These are phyloP conservation scores for Cossypha dichroa DNA, from an alignment of 2,797 vertebrate species.

Conservation along the genomic window DNA sequence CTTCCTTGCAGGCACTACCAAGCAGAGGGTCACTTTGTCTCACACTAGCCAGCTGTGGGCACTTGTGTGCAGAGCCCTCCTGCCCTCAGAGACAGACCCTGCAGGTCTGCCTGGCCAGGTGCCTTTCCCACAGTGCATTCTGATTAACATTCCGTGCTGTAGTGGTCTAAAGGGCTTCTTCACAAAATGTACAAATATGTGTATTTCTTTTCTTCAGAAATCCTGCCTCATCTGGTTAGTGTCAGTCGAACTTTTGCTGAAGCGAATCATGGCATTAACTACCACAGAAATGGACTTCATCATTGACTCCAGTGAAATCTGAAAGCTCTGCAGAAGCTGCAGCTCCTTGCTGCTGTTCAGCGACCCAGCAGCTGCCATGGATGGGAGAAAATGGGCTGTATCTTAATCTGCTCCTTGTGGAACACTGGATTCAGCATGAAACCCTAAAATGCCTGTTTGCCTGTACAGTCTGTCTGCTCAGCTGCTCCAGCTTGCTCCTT, in stretches of 20 bases:
- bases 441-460: not conserved
- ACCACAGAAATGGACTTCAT: not conserved
- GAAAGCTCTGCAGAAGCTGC: not conserved
- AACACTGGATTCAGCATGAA: not conserved
- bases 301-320: not conserved
- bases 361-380: not conserved
- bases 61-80: not conserved
- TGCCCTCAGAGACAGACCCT: not conserved
- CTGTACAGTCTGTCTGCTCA: not conserved
- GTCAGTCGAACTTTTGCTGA: not conserved
- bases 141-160: not conserved
- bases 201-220: not conserved
- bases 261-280: not conserved
- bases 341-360: not conserved
- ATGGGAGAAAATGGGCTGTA: not conserved
- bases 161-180: not conserved
- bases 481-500: not conserved
- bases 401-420: not conserved
- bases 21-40: not conserved
- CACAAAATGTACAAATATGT: not conserved
- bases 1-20: not conserved
- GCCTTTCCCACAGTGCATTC: not conserved
- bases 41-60: not conserved
- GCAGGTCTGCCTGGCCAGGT: not conserved
- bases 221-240: not conserved